phyloP scores from a whole-genome alignment of 2,888 invertebrate species.

The Hypsopygia costalis region DNA sequence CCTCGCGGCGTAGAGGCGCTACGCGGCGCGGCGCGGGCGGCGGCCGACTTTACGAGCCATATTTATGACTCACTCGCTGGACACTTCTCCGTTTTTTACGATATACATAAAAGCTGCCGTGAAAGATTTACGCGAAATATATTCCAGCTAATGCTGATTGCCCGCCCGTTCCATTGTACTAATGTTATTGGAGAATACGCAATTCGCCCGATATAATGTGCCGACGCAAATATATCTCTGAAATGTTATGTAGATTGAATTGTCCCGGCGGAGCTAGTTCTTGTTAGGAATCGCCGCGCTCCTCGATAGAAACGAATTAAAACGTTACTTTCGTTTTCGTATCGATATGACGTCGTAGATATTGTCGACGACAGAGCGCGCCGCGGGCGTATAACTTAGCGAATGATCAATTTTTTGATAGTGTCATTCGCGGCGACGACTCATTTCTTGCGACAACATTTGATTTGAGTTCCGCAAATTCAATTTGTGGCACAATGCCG shows the following conservation, averaged over 20 bases:
- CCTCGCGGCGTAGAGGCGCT: neutral
- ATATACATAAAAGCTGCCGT: conserved; percentile 77
- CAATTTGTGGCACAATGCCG: conserved; percentile 68
- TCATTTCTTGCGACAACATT: conserved; percentile 72
- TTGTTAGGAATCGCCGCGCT: neutral
- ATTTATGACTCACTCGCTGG: conserved; percentile 68
- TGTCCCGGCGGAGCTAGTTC: neutral
- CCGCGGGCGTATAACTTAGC: conserved; percentile 12
- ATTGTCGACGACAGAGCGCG: conserved; percentile 21
- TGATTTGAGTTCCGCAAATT: conserved; percentile 71
- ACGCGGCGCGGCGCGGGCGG: conserved; percentile 8
- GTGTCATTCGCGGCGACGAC: conserved; percentile 65
- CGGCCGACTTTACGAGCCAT: conserved; percentile 56
- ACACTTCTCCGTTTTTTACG: conserved; percentile 75
- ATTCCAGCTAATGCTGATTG: conserved; percentile 76
- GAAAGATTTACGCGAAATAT: conserved; percentile 77
- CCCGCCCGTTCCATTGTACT: conserved; percentile 44
- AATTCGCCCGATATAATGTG: conserved; percentile 15
- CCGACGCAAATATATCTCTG: conserved; percentile 16
- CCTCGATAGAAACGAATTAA: neutral
- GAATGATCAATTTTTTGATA: conserved; percentile 76
- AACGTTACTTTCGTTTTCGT: neutral
- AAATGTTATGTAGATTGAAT: conserved; percentile 37
- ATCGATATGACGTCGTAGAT: conserved; percentile 5
- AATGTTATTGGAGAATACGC: conserved; percentile 44